phyloP scores from a whole-genome alignment of 2,888 invertebrate species.

The Pinctada fucata region DNA sequence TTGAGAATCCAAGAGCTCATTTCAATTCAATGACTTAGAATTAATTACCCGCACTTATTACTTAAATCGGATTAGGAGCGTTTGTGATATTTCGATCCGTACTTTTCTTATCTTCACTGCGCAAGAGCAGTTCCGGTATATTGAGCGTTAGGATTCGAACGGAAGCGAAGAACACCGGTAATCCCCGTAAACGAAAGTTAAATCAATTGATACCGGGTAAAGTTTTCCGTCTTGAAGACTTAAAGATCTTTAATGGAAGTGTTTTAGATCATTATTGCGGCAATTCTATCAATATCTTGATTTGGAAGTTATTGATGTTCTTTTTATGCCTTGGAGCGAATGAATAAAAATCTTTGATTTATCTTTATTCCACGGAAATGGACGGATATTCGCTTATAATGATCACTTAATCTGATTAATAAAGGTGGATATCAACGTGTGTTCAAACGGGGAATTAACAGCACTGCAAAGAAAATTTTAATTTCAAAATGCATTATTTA shows the following conservation, averaged over 20 bases:
- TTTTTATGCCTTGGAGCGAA: constrained; percentile 26
- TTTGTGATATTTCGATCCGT: constrained; percentile 31
- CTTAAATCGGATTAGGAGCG: constrained; percentile 34
- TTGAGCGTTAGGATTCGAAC: constrained; percentile 33
- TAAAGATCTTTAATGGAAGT: constrained; percentile 45
- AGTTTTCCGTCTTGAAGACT: constrained; percentile 40
- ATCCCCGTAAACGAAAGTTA: constrained; percentile 47
- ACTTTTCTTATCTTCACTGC: constrained; percentile 42
- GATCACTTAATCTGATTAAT: constrained; percentile 28
- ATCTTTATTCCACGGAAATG: constrained; percentile 34
- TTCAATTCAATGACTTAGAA: constrained; percentile 30
- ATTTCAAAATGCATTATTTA: neutral
- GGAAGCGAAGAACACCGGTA: constrained; percentile 42
- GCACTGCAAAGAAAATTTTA: neutral
- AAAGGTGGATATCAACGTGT: constrained; percentile 8
- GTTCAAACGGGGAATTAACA: neutral
- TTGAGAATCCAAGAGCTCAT: constrained; percentile 26
- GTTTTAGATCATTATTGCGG: constrained; percentile 43
- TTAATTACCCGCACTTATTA: constrained; percentile 32
- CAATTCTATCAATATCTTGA: constrained; percentile 37
- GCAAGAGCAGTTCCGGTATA: constrained; percentile 45
- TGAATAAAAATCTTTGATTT: constrained; percentile 35
- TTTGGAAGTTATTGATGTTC: constrained; percentile 40
- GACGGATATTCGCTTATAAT: constrained; percentile 19
- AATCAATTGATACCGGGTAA: constrained; percentile 43